Base-by-base conservation (phyloP, 2,113 vertebrate species). In the Hippocampus abdominalis region DNA sequence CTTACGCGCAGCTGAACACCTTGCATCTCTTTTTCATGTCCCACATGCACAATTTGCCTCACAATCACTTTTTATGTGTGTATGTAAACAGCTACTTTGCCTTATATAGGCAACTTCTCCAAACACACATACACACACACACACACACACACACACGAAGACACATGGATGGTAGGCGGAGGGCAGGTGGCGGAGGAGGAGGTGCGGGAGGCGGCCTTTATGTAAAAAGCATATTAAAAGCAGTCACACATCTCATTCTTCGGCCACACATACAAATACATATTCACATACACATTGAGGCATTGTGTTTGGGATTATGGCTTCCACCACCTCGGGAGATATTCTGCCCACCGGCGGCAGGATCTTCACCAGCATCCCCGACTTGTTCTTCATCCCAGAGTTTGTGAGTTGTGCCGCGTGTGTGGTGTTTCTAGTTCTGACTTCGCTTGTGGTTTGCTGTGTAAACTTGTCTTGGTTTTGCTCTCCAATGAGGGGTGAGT, bases 301-400 rank as follows among this genome's bases (percentile, higher is more conserved):
- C 0, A 10, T 11, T 2, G 29, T 5, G 32, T 39, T 75, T 74
- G 56, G 84, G 87, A 90, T 66, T 84, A 92, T 92, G 91, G 88
- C 90, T 49, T 88, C 89, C 66, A 79, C 83, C 56, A 81, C 82
- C 21, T 75, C 73, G 0, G 66, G 16, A 21, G 81, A 85, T 29
- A 23, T 80, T 42, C 68, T 92, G 71, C 90, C 90, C 1, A 84
- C 69, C 10, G 92, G 92, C 11, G 2, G 79, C 75, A 67, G 64
- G 46, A 87, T 91, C 69, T 91, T 91, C 78, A 85, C 77, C 77
- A 77, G 75, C 44, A 4, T 92, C 53, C 91, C 92, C 8, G 91
- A 93, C n/a, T 0, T 89, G 12, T 84, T 91, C 78, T 93, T 92
- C 85, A 74, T 93, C 59, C 91, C 89, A 0, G 92, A 93, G 69